Conservation (phyloP, 2,888 invertebrate genomes). For the Anticlea derivata region DNA sequence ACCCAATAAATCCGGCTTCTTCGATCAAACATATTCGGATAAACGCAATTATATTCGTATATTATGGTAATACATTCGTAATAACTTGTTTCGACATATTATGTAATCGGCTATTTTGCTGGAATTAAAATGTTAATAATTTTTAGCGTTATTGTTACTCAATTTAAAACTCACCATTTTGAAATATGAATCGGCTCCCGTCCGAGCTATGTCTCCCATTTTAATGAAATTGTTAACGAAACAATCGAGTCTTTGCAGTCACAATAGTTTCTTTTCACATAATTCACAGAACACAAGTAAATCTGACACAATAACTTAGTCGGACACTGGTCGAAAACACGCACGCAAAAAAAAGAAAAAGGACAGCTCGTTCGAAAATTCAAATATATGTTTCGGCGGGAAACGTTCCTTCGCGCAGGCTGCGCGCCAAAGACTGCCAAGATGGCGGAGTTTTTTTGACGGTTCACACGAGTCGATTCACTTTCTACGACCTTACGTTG, state of each 20-base stretch:
- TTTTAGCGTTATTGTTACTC: too few relatives aligned
- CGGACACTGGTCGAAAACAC: conserved; percentile 62
- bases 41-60: conserved; percentile 38
- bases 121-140: too few relatives aligned
- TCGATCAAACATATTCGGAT: conserved; percentile 41
- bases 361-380: conserved; percentile 58
- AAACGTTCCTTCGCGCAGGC: conserved; percentile 72
- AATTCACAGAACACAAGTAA: conserved; percentile 66
- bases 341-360: conserved; percentile 52
- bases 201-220: conserved; percentile 72
- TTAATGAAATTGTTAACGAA: conserved; percentile 41
- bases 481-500: conserved; percentile 83
- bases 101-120: too few relatives aligned
- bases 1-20: conserved; percentile 53
- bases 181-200: conserved; percentile 55
- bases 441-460: conserved; percentile 81
- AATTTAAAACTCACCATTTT: conserved; percentile 70
- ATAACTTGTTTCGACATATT: conserved; percentile 43
- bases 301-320: conserved; percentile 43
- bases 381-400: conserved; percentile 64
- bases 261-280: conserved; percentile 69
- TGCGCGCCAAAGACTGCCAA: conserved; percentile 79
- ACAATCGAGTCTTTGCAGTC: conserved; percentile 45
- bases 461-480: conserved; percentile 83
- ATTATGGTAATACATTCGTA: conserved; percentile 40